Base-by-base conservation (phyloP, 2,888 invertebrate species). In the Oeneis ivallda region DNA sequence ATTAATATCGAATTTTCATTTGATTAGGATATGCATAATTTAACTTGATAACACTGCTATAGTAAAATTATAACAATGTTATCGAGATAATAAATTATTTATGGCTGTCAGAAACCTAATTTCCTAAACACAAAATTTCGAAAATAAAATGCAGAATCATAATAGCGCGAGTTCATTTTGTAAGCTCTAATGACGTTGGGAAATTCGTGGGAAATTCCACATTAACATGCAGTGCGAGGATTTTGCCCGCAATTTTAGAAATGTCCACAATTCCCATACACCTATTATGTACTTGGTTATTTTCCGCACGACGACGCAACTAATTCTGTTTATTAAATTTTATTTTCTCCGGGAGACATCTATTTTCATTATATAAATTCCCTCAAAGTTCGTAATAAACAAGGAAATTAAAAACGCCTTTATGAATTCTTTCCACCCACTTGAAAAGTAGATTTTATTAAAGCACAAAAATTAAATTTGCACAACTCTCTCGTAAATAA, bases 221-320 rank as follows among this genome's bases (percentile, higher is more conserved):
- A 58, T 58, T 58, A 58, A 34, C 45, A 58, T 58, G 58, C 58
- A 58, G 45, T 47, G 41, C 57, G 58, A 58, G 58, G 58, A 58
- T 47, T 58, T 58, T 45, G 58, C 58, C 58, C 45, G 47, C 45
- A 58, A 58, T 58, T 58, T 58, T 58, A 58, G 58, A 45, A 58
- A 47, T 58, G 58, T 45, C 45, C 13, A 41, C 56, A 13, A 56
- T 56, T 58, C 15, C 34, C 32, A 17, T 32, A 34, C n/a, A 43
- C 34, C 32, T 32, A 58, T 41, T 17, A n/a, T n/a, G n/a, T n/a
- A 13, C 11, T 32, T 13, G 56, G 56, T 41, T 56, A 56, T 56
- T 56, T 56, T 19, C 56, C 19, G 17, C 54, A 54, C 54, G 54
- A 53, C n/a, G 15, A 53, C 34, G 39, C 19, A 1, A 19, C 13